These are phyloP conservation scores for Synanthedon andrenaeformis DNA, from an alignment of 2,888 invertebrate species.

Conservation along the genomic window DNA sequence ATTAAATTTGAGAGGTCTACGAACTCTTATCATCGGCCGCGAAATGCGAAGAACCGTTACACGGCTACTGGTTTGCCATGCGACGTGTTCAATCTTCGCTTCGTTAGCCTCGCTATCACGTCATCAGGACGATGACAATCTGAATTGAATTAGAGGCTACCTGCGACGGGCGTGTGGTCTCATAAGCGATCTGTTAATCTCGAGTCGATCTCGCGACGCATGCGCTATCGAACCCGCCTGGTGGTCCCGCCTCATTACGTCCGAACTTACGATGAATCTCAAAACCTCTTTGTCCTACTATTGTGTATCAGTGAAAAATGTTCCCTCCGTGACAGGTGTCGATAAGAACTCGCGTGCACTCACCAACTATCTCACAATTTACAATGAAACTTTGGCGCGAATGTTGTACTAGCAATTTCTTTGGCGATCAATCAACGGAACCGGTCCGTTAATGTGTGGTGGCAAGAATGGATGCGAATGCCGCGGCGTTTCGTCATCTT, in stretches of 20 bases:
- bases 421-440: conserved; percentile 42
- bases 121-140: conserved; percentile 68
- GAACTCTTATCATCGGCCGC: conserved; percentile 19
- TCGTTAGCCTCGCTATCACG: conserved; percentile 61
- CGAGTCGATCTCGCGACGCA: conserved; percentile 55
- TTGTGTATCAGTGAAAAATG: conserved; percentile 63
- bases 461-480: conserved; percentile 23
- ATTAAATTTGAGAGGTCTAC: too few relatives aligned
- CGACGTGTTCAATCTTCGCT: conserved; percentile 46
- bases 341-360: conserved; percentile 39
- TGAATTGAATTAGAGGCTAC: conserved; percentile 67
- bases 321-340: conserved; percentile 55
- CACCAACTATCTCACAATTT: conserved; percentile 2
- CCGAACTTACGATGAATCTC: conserved; percentile 38
- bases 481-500: conserved; percentile 28
- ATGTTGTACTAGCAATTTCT: conserved; percentile 38
- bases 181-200: conserved; percentile 57
- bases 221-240: conserved; percentile 50
- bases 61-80: conserved; percentile 34
- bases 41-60: conserved; percentile 35
- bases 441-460: conserved; percentile 34
- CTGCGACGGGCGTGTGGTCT: conserved; percentile 66
- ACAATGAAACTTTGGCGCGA: conserved; percentile 22
- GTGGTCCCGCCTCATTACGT: conserved; percentile 66
- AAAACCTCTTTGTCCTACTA: conserved; percentile 42